Percentiles rank a stretch among this genome's conserved stretches.
Conservation (phyloP, 1,140 invertebrate species). For the Saccostrea echinata region DNA sequence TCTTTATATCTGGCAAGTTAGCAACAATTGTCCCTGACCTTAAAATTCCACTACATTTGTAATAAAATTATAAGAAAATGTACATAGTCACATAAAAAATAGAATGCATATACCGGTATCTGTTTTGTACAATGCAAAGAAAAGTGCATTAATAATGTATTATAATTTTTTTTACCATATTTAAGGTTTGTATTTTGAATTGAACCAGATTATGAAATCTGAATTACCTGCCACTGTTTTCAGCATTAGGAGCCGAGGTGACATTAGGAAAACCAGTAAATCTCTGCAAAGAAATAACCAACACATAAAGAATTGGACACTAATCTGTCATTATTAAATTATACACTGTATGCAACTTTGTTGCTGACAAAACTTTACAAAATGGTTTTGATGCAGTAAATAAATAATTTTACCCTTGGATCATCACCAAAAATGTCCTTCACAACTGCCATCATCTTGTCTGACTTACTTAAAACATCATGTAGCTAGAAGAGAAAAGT, state of each 20-base stretch:
- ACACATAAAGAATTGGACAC: background rate
- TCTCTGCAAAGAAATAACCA: constrained; percentile 65
- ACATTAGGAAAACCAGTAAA: constrained; percentile 75
- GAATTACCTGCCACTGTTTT: constrained; percentile 56
- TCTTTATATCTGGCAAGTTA: constrained; percentile 64
- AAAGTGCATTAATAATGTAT: no score
- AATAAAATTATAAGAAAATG: no score
- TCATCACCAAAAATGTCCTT: constrained; percentile 79
- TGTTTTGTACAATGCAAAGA: no score
- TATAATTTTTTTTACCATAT: no score
- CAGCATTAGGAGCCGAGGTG: constrained; percentile 68
- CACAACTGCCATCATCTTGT: constrained; percentile 76
- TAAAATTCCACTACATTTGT: constrained; percentile 1
- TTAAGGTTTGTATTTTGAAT: no score
- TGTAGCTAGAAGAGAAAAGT: constrained; percentile 68
- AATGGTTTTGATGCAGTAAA: background rate
- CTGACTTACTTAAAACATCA: constrained; percentile 72
- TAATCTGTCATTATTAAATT: no score
- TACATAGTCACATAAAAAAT: no score
- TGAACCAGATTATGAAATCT: constrained; percentile 19
- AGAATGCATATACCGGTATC: no score
- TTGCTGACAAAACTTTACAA: background rate
- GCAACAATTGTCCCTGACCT: constrained; percentile 62
- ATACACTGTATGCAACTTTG: no score
- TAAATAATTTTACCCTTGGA: constrained; percentile 64